Evolutionary conservation across 2,888 invertebrate genomes (phyloP).

Genomic region (Cataglyphis livida): DNA sequence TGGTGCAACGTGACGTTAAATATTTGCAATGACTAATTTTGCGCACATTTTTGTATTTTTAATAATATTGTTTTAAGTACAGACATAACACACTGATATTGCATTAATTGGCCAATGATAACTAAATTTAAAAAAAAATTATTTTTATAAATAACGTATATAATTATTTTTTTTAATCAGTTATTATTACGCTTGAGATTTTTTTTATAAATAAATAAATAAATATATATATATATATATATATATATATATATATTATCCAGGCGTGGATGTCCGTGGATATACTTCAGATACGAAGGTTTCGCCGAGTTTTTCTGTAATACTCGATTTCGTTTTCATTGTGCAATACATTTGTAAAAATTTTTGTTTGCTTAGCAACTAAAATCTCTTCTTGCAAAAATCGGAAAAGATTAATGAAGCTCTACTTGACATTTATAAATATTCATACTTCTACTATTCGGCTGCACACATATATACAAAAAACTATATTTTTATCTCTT

Average conservation of each 20-base stretch:
- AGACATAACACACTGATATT: neutral
- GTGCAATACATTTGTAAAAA: slow-evolving; percentile 21
- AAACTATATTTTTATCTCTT: neutral
- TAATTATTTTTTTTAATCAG: too few species aligned
- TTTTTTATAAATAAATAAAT: neutral
- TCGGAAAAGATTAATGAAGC: neutral
- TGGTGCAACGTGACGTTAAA: slow-evolving; percentile 12
- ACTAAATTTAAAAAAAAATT: slow-evolving; percentile 1
- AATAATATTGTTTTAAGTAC: neutral
- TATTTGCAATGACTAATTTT: slow-evolving; percentile 36
- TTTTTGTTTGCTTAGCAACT: slow-evolving; percentile 49
- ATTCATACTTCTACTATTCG: neutral
- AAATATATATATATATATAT: neutral
- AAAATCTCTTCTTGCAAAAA: slow-evolving; percentile 33
- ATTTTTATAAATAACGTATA: neutral
- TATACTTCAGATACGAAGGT: slow-evolving; percentile 19
- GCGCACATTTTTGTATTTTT: neutral
- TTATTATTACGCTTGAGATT: neutral
- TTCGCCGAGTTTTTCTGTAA: slow-evolving; percentile 8
- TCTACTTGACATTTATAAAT: slow-evolving; percentile 10
- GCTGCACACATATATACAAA: neutral
- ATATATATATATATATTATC: neutral
- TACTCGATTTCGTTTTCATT: slow-evolving; percentile 12
- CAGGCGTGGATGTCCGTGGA: slow-evolving; percentile 42
- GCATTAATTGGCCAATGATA: neutral